Percentiles rank a stretch among this genome's conserved stretches.
Conservation (phyloP, 2,888 invertebrate genomes). For the Pasiphila rectangulata region DNA sequence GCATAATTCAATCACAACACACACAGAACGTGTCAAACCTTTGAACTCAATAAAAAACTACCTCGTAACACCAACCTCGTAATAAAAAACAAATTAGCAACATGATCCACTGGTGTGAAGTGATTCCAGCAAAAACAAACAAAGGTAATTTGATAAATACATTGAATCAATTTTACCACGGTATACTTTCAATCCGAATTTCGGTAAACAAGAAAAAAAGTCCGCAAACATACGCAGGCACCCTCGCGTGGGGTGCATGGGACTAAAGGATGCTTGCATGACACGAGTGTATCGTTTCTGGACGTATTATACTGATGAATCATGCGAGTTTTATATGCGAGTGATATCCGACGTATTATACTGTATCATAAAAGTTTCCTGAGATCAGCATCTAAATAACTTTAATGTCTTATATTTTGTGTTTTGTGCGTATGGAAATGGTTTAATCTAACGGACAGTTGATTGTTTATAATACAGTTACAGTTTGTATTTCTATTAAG, state of each 20-base stretch:
- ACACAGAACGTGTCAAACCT: too few relatives aligned
- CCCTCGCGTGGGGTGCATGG: slow-evolving; percentile 28
- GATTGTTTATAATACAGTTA: too few relatives aligned
- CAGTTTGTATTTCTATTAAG: too few relatives aligned
- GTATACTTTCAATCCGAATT: slow-evolving; percentile 23
- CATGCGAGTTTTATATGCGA: too few relatives aligned
- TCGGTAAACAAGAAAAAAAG: slow-evolving; percentile 26
- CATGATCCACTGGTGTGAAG: neutral
- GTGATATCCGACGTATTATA: too few relatives aligned
- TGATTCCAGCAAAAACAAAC: slow-evolving; percentile 10
- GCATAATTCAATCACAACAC: too few relatives aligned
- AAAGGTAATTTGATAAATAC: slow-evolving; percentile 18
- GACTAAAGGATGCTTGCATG: slow-evolving; percentile 8
- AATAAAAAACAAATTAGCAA: neutral
- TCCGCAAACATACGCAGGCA: slow-evolving; percentile 31
- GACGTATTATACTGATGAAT: slow-evolving; percentile 1
- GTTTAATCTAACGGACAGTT: too few relatives aligned
- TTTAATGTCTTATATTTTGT: too few relatives aligned
- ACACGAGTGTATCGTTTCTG: neutral
- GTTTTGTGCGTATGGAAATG: too few relatives aligned
- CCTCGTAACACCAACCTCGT: neutral
- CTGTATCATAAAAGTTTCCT: too few relatives aligned
- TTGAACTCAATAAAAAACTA: neutral
- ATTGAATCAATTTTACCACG: slow-evolving; percentile 21
- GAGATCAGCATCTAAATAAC: too few relatives aligned